Percentiles rank a stretch among this genome's conserved stretches.
Evolutionary conservation across 1,140 invertebrate species (phyloP).

Genomic region (Zaprionus inermis): DNA sequence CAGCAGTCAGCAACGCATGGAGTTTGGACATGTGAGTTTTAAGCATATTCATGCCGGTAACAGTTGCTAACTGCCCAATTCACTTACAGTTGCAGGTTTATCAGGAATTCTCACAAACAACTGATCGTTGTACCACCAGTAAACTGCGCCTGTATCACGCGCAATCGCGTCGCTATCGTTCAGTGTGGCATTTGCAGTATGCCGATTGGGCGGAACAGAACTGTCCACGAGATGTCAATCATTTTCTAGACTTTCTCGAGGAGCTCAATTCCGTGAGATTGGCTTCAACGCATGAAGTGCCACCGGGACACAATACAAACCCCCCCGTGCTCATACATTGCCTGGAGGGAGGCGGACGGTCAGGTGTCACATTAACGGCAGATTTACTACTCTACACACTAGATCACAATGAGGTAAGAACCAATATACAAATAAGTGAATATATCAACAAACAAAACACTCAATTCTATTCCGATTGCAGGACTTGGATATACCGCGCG

Average conservation of each 20-base stretch:
- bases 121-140: conserved; percentile 86
- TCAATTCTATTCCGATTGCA: conserved; percentile 72
- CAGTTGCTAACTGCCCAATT: neutral
- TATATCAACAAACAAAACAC: neutral
- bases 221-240: conserved; percentile 87
- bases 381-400: conserved; percentile 93
- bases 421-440: neutral
- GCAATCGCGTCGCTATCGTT: conserved; percentile 86
- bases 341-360: conserved; percentile 88
- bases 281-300: conserved; percentile 88
- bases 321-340: conserved; percentile 90
- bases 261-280: conserved; percentile 93
- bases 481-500: conserved; percentile 91
- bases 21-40: conserved; percentile 85
- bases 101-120: conserved; percentile 87
- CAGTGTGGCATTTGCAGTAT: conserved; percentile 93
- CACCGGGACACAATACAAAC: conserved; percentile 88
- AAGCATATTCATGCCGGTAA: conserved; percentile 14
- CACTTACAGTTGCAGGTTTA: conserved; percentile 88
- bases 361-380: conserved; percentile 91
- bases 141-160: conserved; percentile 86
- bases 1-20: conserved; percentile 84
- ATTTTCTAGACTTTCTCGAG: conserved; percentile 92
- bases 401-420: conserved; percentile 92
- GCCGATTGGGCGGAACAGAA: conserved; percentile 90